These are phyloP conservation scores for Trachelus tabidus DNA, from an alignment of 2,888 invertebrate genomes.

Conservation along the genomic window DNA sequence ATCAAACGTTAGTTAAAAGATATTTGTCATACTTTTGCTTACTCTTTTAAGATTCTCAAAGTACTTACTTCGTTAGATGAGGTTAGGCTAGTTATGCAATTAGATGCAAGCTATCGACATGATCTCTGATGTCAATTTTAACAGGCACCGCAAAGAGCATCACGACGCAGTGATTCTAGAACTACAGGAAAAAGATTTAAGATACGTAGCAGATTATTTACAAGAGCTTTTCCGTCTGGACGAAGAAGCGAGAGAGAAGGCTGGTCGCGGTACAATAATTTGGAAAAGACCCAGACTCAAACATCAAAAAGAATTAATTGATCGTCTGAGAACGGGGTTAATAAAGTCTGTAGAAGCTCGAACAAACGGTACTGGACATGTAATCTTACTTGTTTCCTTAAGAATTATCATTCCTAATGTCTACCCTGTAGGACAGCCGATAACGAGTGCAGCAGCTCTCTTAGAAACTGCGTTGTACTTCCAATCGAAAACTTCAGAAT, in stretches of 20 bases:
- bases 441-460: slow-evolving; percentile 22
- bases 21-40: background rate
- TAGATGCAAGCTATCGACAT: background rate
- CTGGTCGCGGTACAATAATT: slow-evolving; percentile 69
- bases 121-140: background rate
- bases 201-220: slow-evolving; percentile 68
- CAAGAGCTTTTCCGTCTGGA: slow-evolving; percentile 71
- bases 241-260: slow-evolving; percentile 66
- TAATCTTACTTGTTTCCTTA: slow-evolving; percentile 3
- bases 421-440: slow-evolving; percentile 21
- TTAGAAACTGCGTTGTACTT: slow-evolving; percentile 42
- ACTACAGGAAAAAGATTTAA: slow-evolving; percentile 68
- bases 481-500: slow-evolving; percentile 42
- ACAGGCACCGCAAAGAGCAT: slow-evolving; percentile 68
- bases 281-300: slow-evolving; percentile 57
- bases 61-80: background rate
- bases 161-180: slow-evolving; percentile 71
- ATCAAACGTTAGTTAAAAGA: background rate
- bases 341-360: slow-evolving; percentile 62
- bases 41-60: background rate
- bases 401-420: slow-evolving; percentile 9
- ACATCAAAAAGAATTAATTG: slow-evolving; percentile 49
- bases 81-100: background rate
- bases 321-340: slow-evolving; percentile 60
- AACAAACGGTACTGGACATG: slow-evolving; percentile 58